phyloP scores from a whole-genome alignment of 1,140 invertebrate genomes.

The Araneus ventricosus region DNA sequence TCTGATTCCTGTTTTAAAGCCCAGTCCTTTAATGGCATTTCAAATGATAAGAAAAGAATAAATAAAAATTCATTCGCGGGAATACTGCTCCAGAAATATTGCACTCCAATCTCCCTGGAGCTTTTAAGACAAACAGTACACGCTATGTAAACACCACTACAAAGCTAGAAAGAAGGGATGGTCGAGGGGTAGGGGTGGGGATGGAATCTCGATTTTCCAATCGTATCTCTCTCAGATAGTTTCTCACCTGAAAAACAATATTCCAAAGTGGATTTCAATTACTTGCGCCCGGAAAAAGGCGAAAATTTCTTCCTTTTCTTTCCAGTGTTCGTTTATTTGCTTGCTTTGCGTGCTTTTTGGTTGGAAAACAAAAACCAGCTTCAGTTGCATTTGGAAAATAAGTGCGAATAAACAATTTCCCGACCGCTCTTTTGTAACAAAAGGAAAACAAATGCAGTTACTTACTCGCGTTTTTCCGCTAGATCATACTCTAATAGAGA shows the following conservation, averaged over 20 bases:
- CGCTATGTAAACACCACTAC: not conserved
- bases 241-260: slow-evolving; percentile 73
- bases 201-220: slow-evolving; percentile 10
- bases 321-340: slow-evolving; percentile 23
- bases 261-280: slow-evolving; percentile 74
- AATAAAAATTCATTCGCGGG: not conserved
- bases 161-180: not conserved
- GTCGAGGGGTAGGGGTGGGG: no score
- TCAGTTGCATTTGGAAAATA: slow-evolving; percentile 62
- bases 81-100: slow-evolving; percentile 18
- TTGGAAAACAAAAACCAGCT: not conserved
- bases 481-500: slow-evolving; percentile 74
- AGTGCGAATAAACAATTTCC: slow-evolving; percentile 64
- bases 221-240: slow-evolving; percentile 41
- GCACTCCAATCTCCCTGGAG: slow-evolving; percentile 1
- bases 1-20: not conserved
- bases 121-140: slow-evolving; percentile 30
- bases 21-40: not conserved
- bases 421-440: not conserved
- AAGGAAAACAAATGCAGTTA: slow-evolving; percentile 71
- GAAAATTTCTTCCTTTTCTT: slow-evolving; percentile 60
- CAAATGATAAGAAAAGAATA: not conserved
- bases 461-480: slow-evolving; percentile 66
- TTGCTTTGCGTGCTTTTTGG: not conserved
- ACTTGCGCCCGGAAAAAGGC: slow-evolving; percentile 42